phyloP scores from a whole-genome alignment of 2,888 invertebrate genomes.

The Kryphioiulus occultus region DNA sequence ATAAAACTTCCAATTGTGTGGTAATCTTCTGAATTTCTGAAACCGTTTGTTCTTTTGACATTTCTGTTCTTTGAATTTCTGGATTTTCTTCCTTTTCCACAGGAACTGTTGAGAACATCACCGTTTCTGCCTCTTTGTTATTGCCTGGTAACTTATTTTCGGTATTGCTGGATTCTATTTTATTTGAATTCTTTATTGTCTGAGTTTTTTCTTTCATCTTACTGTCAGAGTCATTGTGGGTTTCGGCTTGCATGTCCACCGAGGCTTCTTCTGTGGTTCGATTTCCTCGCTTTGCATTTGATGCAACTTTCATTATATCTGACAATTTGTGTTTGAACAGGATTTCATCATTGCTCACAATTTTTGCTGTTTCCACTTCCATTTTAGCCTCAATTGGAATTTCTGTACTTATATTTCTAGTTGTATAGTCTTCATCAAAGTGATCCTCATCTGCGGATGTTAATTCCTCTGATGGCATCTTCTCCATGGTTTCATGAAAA shows the following conservation, averaged over 20 bases:
- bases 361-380: not conserved
- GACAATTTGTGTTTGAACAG: not conserved
- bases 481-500: not conserved
- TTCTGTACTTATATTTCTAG: not conserved
- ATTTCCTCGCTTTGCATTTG: not conserved
- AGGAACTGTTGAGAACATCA: not conserved
- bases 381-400: not conserved
- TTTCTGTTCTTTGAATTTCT: not conserved
- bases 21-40: not conserved
- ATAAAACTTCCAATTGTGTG: not conserved
- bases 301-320: not conserved
- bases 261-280: not conserved
- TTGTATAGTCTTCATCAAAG: not conserved
- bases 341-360: not conserved
- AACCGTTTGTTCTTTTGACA: not conserved
- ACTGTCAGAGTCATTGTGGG: not conserved
- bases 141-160: not conserved
- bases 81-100: not conserved
- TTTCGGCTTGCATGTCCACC: not conserved
- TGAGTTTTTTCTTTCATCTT: not conserved
- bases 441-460: not conserved
- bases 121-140: not conserved
- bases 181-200: not conserved
- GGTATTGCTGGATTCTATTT: not conserved
- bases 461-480: not conserved